Evolutionary conservation across 2,797 vertebrate species (phyloP), one percentile per base, ranked within the genome.

Genomic region (Trachops cirrhosus): DNA sequence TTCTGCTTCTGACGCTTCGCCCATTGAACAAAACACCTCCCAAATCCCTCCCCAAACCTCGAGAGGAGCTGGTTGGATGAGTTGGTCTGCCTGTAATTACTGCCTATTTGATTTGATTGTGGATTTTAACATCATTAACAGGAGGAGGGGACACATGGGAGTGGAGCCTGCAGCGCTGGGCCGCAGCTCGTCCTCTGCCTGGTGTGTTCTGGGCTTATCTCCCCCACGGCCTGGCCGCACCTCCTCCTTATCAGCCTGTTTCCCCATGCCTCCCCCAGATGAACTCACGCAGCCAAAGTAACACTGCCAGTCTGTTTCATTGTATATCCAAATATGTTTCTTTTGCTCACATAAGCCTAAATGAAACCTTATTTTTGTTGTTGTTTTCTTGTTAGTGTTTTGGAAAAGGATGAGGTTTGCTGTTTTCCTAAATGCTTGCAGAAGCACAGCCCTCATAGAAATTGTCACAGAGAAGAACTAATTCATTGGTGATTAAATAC

Each of bases 51-150:
- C 21, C 32, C 57, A 71, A 29, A 2, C 50, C 78, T 57, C 1
- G 8, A n/a, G 22, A 79, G 93, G 84, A 96, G 34, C 71, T 44
- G 39, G 83, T 22, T 68, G 68, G 50, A 74, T 79, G 88, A 59
- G 24, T 19, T n/a, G 34, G 80, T 71, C 91, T 91, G 96, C 75
- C 75, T 77, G 12, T 87, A 93, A 86, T 92, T 54, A 70, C 77
- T 39, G 89, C 79, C 80, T 64, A 37, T 67, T 89, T 78, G 85
- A 97, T 97, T 57, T 71, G 52, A 78, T 83, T 86, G 57, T 75
- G 89, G 83, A 73, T 93, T 95, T 78, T 97, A 97, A 79, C 84
- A n/a, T 46, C 75, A 67, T 78, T 91, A 94, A 74, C 79, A 73
- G 6, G 0, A 79, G 73, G 84, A 86, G 48, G 89, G 26, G 41